Evolutionary conservation across 2,113 vertebrate genomes (phyloP).

Genomic region (Syngnathus typhle): DNA sequence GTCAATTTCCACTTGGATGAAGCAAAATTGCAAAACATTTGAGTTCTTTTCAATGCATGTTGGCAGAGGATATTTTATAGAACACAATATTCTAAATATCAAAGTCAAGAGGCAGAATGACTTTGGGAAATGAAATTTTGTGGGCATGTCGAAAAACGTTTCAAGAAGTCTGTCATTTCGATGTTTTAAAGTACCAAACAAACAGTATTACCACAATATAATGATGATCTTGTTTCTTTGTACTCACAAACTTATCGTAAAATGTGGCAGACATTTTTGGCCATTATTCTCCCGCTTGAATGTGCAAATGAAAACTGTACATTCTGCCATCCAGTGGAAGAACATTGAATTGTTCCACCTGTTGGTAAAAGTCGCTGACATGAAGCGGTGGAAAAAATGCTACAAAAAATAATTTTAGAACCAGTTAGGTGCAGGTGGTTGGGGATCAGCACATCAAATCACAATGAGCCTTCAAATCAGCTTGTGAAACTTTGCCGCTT

Average conservation of each 20-base stretch:
- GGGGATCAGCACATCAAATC: too few species aligned
- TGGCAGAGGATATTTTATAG: too few species aligned
- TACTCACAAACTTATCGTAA: too few species aligned
- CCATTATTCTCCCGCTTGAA: too few species aligned
- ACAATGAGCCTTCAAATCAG: too few species aligned
- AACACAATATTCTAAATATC: neutral
- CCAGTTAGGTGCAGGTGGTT: neutral
- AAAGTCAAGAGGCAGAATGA: too few species aligned
- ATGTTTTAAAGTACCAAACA: neutral
- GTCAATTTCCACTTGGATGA: too few species aligned
- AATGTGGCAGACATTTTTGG: too few species aligned
- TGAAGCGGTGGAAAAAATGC: neutral
- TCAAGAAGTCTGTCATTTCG: too few species aligned
- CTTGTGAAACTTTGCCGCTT: too few species aligned
- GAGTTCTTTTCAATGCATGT: too few species aligned
- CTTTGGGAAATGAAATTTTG: neutral
- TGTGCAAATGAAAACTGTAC: neutral
- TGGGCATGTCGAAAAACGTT: neutral
- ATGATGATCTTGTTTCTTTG: neutral
- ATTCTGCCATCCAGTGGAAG: neutral
- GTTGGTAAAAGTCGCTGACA: neutral
- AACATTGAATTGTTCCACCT: neutral
- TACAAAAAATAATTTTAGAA: neutral
- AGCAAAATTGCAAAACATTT: too few species aligned
- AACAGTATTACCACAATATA: neutral